Evolutionary conservation across 2,113 vertebrate genomes (phyloP).

Genomic region (Laticauda colubrina): DNA sequence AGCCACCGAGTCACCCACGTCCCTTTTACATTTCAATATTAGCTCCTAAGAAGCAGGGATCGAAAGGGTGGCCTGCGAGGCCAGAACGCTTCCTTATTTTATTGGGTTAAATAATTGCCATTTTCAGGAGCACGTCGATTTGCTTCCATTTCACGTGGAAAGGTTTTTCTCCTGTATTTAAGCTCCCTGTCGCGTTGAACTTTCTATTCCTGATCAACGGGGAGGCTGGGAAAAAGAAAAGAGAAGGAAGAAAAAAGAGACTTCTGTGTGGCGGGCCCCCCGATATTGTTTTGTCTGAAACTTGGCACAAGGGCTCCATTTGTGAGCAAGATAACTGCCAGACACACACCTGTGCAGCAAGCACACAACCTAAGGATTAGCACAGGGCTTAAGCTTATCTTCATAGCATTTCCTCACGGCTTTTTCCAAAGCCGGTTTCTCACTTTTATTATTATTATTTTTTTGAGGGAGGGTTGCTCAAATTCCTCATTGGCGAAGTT

Average conservation of each 20-base stretch:
- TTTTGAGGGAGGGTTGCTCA: conserved; percentile 35
- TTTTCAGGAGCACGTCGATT: not conserved
- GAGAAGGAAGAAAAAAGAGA: conserved; percentile 23
- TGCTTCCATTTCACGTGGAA: not conserved
- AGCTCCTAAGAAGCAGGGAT: not conserved
- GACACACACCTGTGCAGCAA: conserved; percentile 66
- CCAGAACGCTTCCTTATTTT: not conserved
- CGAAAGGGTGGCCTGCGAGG: not conserved
- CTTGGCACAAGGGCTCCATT: conserved; percentile 36
- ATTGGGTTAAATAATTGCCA: not conserved
- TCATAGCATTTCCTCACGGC: conserved; percentile 47
- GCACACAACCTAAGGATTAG: conserved; percentile 51
- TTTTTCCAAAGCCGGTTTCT: conserved; percentile 31
- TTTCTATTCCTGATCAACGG: conserved; percentile 30
- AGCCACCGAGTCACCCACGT: no score
- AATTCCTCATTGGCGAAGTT: conserved; percentile 54
- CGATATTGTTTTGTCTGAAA: conserved; percentile 18
- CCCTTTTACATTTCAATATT: no score
- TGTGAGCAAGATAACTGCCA: conserved; percentile 68
- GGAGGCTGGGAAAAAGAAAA: conserved; percentile 11
- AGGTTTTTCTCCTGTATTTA: conserved; percentile 4
- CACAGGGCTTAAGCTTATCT: conserved; percentile 62
- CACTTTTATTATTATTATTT: not conserved
- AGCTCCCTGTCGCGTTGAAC: conserved; percentile 13
- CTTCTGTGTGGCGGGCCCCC: not conserved